These are phyloP conservation scores for Colletes collaris DNA, from an alignment of 2,888 invertebrate species.

Conservation along the genomic window DNA sequence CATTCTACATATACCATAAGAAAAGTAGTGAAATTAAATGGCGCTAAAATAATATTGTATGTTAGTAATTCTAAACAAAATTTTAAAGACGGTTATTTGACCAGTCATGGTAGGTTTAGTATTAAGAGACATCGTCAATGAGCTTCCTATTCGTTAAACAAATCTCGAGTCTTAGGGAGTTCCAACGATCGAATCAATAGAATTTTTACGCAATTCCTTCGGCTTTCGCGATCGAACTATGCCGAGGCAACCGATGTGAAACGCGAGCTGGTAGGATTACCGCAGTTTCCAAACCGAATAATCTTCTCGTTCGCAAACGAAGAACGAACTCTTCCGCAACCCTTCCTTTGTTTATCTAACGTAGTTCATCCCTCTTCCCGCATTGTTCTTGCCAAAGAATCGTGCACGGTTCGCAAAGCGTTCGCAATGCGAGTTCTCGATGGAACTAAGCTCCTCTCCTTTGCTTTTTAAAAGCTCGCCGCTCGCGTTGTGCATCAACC, in stretches of 20 bases:
- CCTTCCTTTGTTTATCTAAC: slow-evolving; percentile 7
- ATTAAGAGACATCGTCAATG: no score
- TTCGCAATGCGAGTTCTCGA: slow-evolving; percentile 2
- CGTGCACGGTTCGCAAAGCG: neutral
- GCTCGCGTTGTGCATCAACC: neutral
- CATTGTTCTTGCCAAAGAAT: neutral
- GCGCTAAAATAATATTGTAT: no score
- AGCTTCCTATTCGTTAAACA: no score
- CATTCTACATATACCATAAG: no score
- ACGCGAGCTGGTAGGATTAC: neutral
- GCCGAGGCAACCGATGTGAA: neutral
- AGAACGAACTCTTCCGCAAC: neutral
- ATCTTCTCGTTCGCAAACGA: neutral
- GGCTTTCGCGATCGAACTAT: no score
- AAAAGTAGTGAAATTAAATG: no score
- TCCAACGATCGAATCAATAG: no score
- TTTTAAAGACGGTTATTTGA: no score
- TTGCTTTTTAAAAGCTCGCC: neutral
- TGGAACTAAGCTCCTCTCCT: slow-evolving; percentile 1
- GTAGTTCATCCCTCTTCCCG: neutral
- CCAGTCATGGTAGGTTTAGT: no score
- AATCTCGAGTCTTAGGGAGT: no score
- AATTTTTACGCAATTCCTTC: no score
- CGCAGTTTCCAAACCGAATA: neutral
- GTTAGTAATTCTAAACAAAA: no score